These are phyloP conservation scores for Entomobrya proxima DNA, from an alignment of 2,888 invertebrate genomes.

Conservation along the genomic window DNA sequence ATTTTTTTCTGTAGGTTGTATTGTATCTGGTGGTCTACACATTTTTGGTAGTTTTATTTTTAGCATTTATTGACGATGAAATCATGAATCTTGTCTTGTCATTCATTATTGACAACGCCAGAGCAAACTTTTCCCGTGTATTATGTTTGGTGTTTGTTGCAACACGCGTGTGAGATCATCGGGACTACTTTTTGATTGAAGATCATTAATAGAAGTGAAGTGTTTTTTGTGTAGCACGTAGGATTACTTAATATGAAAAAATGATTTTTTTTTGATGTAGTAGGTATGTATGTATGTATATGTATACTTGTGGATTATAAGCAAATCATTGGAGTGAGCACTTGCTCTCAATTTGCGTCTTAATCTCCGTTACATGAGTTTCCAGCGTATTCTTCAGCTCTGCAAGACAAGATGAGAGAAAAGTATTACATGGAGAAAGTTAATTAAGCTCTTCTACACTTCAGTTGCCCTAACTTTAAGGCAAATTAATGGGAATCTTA, in stretches of 20 bases:
- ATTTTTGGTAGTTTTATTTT: not conserved
- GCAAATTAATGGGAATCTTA: not conserved
- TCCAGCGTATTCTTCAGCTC: slow-evolving; percentile 98
- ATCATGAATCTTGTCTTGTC: slow-evolving; percentile 40
- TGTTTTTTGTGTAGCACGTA: not conserved
- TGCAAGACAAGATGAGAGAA: slow-evolving; percentile 81
- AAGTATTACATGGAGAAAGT: not conserved
- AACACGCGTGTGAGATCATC: not conserved
- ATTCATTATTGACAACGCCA: slow-evolving; percentile 30
- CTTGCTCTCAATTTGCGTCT: slow-evolving; percentile 97
- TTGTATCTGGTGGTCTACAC: not conserved
- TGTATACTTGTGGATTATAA: slow-evolving; percentile 45
- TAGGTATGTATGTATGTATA: slow-evolving; percentile 48
- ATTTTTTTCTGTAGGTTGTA: not conserved
- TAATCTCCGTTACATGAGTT: slow-evolving; percentile 97
- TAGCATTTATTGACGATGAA: slow-evolving; percentile 22
- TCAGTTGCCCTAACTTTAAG: not conserved
- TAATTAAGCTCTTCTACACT: not conserved
- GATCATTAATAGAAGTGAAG: slow-evolving; percentile 16
- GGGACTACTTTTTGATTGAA: slow-evolving; percentile 32
- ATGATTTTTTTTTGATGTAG: too few relatives aligned
- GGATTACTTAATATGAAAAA: not conserved
- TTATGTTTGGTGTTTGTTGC: too few relatives aligned
- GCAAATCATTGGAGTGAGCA: slow-evolving; percentile 92
- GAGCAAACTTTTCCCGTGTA: slow-evolving; percentile 7